Evolutionary conservation across 2,888 invertebrate species (phyloP), one percentile per base, ranked within the genome.

Genomic region (Drosophila sordidapex): DNA sequence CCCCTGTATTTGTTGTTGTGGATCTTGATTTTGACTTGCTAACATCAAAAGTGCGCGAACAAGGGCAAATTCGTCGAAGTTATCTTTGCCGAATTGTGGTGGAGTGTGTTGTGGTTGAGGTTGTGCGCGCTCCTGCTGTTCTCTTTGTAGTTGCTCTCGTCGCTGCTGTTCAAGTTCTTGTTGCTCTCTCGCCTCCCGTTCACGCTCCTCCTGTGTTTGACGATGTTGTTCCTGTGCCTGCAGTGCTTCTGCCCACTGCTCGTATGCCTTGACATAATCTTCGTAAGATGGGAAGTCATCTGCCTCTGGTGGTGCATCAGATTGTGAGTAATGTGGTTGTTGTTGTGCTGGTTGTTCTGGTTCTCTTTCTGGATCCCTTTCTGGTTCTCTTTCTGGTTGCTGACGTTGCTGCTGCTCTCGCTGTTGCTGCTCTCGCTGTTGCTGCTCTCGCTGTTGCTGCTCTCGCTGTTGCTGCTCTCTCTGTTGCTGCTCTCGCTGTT

Each of bases 251-350:
- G 35, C 8, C 43, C 72, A 82, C 8, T 58, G 57, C 1, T 51
- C 25, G 62, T 77, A 72, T 10, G 80, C 80, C 2, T 43, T 31
- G 1, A 77, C 11, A 53, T 83, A 84, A 0, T 62, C 85, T 3
- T 84, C 85, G 35, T 87, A 83, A 10, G n/a, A 63, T 0, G 53
- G 11, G 18, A 38, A 83, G 4, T 25, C 35, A 5, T 31, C 53
- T 2, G 49, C 51, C 1, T 54, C 49, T 3, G 51, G 75, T 0
- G 60, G 58, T 21, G 15, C 56, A 3, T 61, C 63, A 0, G 35
- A n/a, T n/a, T 67, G 52, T 0, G 54, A 15, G 10, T 29, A 43
- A 46, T 46, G 21, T 46, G 46, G 46, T 15, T 46, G 8, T 21
- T 15, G 46, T 25, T 53, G 54, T 4, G 29, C 7, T 13, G 21